A percentile compares a stretch with the other conserved stretches of the same genome.
Evolutionary conservation across 2,888 invertebrate genomes (phyloP).

Genomic region (Dynastes tityus): DNA sequence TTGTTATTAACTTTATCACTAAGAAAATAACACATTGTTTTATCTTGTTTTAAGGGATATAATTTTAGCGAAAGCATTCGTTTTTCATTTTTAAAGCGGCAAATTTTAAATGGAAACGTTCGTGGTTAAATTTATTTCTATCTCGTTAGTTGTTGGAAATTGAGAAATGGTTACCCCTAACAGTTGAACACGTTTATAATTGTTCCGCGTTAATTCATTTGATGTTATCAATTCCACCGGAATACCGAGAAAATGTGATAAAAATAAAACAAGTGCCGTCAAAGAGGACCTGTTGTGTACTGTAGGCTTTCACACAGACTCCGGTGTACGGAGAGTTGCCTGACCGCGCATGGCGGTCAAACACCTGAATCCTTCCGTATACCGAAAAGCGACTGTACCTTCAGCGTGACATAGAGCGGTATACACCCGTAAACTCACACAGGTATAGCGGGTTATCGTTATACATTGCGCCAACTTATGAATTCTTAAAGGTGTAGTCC

Average conservation of each 20-base stretch:
- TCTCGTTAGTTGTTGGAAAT: not conserved
- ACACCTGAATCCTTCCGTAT: conserved; percentile 53
- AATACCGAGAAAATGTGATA: conserved; percentile 17
- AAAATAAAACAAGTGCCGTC: conserved; percentile 10
- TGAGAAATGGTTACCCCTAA: not conserved
- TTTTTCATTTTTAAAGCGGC: not conserved
- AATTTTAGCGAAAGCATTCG: too few species aligned
- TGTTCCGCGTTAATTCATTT: not conserved
- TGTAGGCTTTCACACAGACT: conserved; percentile 58
- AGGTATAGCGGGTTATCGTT: conserved; percentile 45
- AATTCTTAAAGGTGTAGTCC: conserved; percentile 46
- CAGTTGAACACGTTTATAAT: conserved; percentile 3
- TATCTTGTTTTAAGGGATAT: too few species aligned
- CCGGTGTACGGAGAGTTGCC: conserved; percentile 56
- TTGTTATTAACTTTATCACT: too few species aligned
- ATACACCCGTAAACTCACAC: conserved; percentile 37
- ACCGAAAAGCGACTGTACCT: conserved; percentile 30
- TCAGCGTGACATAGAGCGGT: not conserved
- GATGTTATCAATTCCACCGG: conserved; percentile 20
- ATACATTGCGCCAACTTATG: conserved; percentile 42
- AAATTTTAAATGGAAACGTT: conserved; percentile 9
- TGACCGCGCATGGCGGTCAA: conserved; percentile 57
- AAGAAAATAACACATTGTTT: too few species aligned
- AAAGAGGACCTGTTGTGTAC: conserved; percentile 57
- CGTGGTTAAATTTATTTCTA: not conserved